phyloP scores from a whole-genome alignment of 2,113 vertebrate species.

The Micromys minutus region DNA sequence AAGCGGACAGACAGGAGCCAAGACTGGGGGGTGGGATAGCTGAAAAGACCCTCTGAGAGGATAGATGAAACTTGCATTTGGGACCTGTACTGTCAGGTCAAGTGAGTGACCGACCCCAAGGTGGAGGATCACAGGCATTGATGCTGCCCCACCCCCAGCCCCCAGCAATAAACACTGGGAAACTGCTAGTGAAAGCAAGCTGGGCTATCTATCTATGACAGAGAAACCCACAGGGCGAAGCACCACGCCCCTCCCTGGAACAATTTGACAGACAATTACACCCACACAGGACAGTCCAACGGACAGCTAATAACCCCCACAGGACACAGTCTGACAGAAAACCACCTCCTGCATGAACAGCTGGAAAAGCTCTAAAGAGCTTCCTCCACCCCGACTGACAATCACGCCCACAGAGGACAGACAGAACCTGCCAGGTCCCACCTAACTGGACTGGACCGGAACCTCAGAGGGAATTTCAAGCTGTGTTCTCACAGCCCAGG shows the following conservation, averaged over 20 bases:
- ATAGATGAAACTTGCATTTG: not conserved
- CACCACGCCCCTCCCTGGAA: conserved; percentile 40
- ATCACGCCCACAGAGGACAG: conserved; percentile 56
- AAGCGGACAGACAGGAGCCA: conserved; percentile 75
- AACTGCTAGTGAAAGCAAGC: not conserved
- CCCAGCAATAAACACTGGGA: not conserved
- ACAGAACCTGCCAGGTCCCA: conserved; percentile 29
- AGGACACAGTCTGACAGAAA: conserved; percentile 70
- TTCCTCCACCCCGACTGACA: not conserved
- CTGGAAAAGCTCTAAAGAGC: not conserved
- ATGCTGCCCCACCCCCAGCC: not conserved
- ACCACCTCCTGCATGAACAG: conserved; percentile 40
- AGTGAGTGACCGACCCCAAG: not conserved
- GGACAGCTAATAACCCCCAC: conserved; percentile 69
- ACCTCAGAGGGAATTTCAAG: not conserved
- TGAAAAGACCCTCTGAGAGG: conserved; percentile 46
- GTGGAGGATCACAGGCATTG: not conserved
- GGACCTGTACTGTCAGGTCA: not conserved
- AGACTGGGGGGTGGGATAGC: not conserved
- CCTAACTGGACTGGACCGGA: not conserved
- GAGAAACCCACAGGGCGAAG: conserved; percentile 31
- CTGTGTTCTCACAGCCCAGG: not conserved
- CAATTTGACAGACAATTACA: conserved; percentile 71
- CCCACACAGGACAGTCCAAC: conserved; percentile 68
- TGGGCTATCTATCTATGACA: conserved; percentile 20